Conservation (phyloP, 2,797 vertebrate genomes). For the Malurus leucopterus region DNA sequence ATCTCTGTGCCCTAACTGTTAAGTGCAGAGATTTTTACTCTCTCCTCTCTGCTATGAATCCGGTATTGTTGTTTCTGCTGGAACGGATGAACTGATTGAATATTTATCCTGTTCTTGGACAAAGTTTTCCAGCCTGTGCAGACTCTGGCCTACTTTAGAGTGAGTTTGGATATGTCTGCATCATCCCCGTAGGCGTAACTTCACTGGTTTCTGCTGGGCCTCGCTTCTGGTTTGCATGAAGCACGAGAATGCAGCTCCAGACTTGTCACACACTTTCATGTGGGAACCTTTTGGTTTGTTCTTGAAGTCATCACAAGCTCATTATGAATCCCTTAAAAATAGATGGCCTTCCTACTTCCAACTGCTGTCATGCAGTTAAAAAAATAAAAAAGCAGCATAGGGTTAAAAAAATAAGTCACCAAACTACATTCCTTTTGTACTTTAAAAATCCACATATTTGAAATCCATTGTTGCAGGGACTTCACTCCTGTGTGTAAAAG, state of each 20-base stretch:
- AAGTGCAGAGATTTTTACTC: background rate
- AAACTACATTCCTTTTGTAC: background rate
- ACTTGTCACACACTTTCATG: background rate
- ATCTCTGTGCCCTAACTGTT: background rate
- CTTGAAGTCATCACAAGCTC: background rate
- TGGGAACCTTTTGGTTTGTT: background rate
- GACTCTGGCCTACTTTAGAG: conserved; percentile 13
- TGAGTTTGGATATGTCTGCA: background rate
- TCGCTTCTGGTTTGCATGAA: background rate
- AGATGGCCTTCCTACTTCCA: background rate
- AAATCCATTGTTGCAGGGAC: background rate
- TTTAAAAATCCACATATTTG: background rate
- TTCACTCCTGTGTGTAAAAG: fast-evolving
- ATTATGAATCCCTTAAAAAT: background rate
- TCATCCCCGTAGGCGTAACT: background rate
- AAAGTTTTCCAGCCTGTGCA: background rate
- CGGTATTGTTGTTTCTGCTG: background rate
- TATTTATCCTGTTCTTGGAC: background rate
- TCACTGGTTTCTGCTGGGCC: background rate
- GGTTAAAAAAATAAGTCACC: background rate
- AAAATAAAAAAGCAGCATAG: background rate
- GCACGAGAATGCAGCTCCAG: background rate
- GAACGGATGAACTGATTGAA: background rate
- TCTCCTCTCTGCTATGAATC: background rate
- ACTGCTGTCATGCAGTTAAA: background rate